phyloP scores from a whole-genome alignment of 1,140 invertebrate genomes.

The Plodia interpunctella region DNA sequence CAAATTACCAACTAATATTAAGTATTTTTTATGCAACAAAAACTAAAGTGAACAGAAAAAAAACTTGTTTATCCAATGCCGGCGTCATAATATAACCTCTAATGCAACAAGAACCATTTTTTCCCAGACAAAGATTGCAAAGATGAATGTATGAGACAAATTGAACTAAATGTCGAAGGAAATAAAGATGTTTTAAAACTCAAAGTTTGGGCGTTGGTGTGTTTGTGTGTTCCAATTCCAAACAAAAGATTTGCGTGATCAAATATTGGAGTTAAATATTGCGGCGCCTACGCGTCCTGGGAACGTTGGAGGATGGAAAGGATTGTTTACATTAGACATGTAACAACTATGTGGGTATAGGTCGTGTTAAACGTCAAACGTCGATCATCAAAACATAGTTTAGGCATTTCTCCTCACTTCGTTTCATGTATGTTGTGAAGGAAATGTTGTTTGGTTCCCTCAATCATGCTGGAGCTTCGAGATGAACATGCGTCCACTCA shows the following conservation, averaged over 20 bases:
- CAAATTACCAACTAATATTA: too few species aligned
- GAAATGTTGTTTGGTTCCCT: too few species aligned
- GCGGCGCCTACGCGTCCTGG: neutral
- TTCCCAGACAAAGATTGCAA: neutral
- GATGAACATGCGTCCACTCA: too few species aligned
- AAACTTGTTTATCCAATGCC: too few species aligned
- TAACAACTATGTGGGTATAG: neutral
- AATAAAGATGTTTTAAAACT: neutral
- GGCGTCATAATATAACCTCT: neutral
- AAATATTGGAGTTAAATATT: constrained; percentile 2
- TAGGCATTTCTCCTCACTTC: too few species aligned
- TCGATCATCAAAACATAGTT: too few species aligned
- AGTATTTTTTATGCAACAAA: too few species aligned
- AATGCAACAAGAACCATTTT: neutral
- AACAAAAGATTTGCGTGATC: neutral
- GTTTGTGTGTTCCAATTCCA: neutral
- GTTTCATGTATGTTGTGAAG: too few species aligned
- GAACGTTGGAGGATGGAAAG: neutral
- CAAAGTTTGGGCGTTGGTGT: neutral
- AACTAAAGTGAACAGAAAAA: too few species aligned
- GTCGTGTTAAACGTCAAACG: too few species aligned
- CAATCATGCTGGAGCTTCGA: too few species aligned
- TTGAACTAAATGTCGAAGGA: neutral
- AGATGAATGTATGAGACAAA: neutral
- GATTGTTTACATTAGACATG: too few species aligned